Base-by-base conservation (phyloP, 2,888 invertebrate species). In the Lordiphosa andalusiaca region DNA sequence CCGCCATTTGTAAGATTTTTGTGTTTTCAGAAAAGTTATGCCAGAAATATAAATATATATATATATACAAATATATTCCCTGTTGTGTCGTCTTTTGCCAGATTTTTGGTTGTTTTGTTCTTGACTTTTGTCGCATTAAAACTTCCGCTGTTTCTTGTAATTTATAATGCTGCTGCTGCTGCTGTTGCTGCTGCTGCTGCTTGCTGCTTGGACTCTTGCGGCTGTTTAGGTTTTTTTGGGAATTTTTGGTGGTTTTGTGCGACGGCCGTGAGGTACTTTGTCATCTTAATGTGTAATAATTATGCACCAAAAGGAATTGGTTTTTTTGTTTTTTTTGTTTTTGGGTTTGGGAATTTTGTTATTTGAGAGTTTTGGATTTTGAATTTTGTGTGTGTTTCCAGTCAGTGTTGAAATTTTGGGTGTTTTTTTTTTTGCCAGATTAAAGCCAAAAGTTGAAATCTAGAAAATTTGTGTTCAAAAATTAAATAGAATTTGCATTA, bases 1-100 rank as follows among this genome's bases (percentile, higher is more conserved):
- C 80, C 80, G 80, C 80, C 80, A 80, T 81, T 84, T 81, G 69
- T 77, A 84, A 81, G 81, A 77, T 83, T 80, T 71, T 80, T 78
- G 47, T 78, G 47, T 68, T 30, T 30, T 78, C 73, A 67, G 75
- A 33, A 78, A 82, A 78, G 69, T 75, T 78, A 9, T 30, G 71
- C 65, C 69, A 65, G 81, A 53, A 67, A 61, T 67, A 53, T 57
- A 33, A 41, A 47, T 39, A 48, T 69, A 47, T 44, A 48, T 69
- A 62, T 53, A 50, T 39, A 48, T 48, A 49, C 2, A 50, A 37
- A 48, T 51, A 49, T 71, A 65, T 59, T 69, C 71, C 48, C 71
- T 73, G 76, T 67, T 52, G 63, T 81, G 73, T 63, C 50, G 57
- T 58, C 53, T 39, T 39, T 60, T 73, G 73, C 67, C 73, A 73